Base-by-base conservation (phyloP, 1,140 invertebrate genomes). In the Lerema accius region DNA sequence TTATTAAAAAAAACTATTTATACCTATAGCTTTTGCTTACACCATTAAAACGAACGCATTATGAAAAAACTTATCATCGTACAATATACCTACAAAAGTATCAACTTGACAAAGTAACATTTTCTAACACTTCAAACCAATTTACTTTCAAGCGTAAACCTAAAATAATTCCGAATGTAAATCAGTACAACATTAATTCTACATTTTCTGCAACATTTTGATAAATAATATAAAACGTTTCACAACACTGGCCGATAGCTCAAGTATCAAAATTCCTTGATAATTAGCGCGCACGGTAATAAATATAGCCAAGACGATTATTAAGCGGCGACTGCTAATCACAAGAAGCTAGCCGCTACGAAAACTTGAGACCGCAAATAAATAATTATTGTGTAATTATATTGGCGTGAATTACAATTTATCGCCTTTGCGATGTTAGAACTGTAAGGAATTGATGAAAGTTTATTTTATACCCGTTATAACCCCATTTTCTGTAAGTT, bases 251-350 rank as follows among this genome's bases (percentile, higher is more conserved):
- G 73, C 71, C 76, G 72, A 89, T 89, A 87, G 82, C 63, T 87
- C 84, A 86, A 81, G 84, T 85, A 89, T 89, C 84, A 89, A 89
- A 86, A 87, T 87, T 88, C 83, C 69, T 69, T 83, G 71, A 89
- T 89, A 87, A 87, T 87, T 87, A 87, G 81, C 78, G 63, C 50
- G 70, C 66, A 67, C 60, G 56, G 79, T 76, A 78, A 87, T 89
- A 87, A 89, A 89, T 87, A 87, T 85, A 51, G 68, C 76, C 74
- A 76, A 82, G 80, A 81, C 76, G 79, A 86, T 85, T 84, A 87
- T 86, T 87, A 84, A 78, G 67, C 77, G 76, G 80, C 80, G 70
- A 73, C 78, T 70, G 65, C 53, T 84, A 84, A 89, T 85, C 84
- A 80, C 78, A 82, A 85, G 80, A 72, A 84, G 77, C 65, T 69